phyloP scores from a whole-genome alignment of 2,888 invertebrate genomes.

The Fragum sueziense region DNA sequence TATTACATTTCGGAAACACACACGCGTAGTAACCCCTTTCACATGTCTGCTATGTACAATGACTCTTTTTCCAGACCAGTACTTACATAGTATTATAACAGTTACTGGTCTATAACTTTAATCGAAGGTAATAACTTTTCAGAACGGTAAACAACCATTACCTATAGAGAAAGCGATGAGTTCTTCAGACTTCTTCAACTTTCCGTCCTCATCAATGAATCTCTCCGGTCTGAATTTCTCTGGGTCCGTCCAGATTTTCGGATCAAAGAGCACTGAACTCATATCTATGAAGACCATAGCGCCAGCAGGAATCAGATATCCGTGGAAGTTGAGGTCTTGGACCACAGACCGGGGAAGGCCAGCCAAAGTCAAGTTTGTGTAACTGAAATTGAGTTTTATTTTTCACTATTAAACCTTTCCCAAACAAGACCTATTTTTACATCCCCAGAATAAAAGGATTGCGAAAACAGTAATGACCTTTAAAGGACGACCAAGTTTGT shows the following conservation, averaged over 20 bases:
- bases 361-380: not conserved
- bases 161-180: not conserved
- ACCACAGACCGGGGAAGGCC: not conserved
- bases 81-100: too few relatives aligned
- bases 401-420: too few relatives aligned
- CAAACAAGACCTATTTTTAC: too few relatives aligned
- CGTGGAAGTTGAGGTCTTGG: not conserved
- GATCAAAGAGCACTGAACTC: not conserved
- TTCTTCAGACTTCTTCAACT: not conserved
- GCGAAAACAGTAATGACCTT: not conserved
- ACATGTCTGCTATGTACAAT: too few relatives aligned
- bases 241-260: not conserved
- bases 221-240: not conserved
- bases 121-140: too few relatives aligned
- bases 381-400: not conserved
- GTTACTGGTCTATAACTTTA: too few relatives aligned
- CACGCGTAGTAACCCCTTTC: too few relatives aligned
- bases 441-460: not conserved
- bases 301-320: not conserved
- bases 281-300: not conserved
- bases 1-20: too few relatives aligned
- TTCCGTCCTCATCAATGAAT: not conserved
- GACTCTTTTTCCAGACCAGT: too few relatives aligned
- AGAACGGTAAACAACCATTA: too few relatives aligned
- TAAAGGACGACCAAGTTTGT: too few relatives aligned